phyloP scores from a whole-genome alignment of 2,888 invertebrate genomes.

The Mythimna albipuncta region DNA sequence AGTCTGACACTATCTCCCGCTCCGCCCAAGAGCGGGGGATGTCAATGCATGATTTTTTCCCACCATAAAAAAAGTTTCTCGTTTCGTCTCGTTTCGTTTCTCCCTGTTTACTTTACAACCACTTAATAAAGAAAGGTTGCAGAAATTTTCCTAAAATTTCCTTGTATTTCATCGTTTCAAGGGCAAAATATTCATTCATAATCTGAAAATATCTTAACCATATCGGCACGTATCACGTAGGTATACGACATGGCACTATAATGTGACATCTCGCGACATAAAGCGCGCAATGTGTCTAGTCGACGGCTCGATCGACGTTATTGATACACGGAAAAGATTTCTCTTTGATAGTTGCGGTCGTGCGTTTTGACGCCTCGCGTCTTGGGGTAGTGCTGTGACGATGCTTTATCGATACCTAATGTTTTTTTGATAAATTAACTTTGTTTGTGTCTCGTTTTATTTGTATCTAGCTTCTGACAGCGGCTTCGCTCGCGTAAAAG shows the following conservation, averaged over 20 bases:
- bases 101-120: background rate
- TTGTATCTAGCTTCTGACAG: no score
- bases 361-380: constrained; percentile 87
- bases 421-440: constrained; percentile 7
- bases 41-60: no score
- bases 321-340: constrained; percentile 91
- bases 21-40: no score
- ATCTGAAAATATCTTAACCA: constrained; percentile 39
- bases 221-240: constrained; percentile 38
- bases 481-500: no score
- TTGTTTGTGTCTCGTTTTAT: background rate
- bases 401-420: constrained; percentile 55
- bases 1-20: no score
- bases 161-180: constrained; percentile 10
- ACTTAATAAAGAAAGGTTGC: background rate
- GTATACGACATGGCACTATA: constrained; percentile 58
- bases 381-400: constrained; percentile 52
- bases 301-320: constrained; percentile 83
- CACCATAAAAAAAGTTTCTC: no score
- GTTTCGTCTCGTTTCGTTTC: no score
- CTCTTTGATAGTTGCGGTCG: constrained; percentile 90
- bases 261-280: constrained; percentile 72
- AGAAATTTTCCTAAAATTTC: background rate
- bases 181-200: constrained; percentile 30
- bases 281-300: constrained; percentile 84